These are phyloP conservation scores for Alethe castanea DNA, from an alignment of 2,113 vertebrate genomes.

Conservation along the genomic window DNA sequence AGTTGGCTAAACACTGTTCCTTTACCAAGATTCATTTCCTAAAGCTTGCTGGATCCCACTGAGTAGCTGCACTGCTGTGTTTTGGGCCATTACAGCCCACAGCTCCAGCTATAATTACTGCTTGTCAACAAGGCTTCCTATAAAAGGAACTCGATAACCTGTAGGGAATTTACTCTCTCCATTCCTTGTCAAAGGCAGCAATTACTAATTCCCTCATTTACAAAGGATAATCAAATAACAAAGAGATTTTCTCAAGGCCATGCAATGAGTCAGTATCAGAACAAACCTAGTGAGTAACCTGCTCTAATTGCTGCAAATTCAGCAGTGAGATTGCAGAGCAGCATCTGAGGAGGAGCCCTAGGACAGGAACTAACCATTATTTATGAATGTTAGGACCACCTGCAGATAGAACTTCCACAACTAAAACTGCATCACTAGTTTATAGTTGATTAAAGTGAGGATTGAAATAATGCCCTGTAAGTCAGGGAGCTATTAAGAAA, in stretches of 20 bases:
- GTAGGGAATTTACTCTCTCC: conserved; percentile 23
- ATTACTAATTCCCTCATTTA: conserved; percentile 41
- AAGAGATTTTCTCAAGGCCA: conserved; percentile 13
- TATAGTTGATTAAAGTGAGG: not conserved
- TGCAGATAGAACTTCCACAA: not conserved
- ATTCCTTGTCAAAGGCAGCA: conserved; percentile 20
- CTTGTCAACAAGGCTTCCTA: not conserved
- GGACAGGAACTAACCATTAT: not conserved
- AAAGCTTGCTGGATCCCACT: not conserved
- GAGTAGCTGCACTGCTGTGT: not conserved
- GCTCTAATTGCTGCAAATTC: not conserved
- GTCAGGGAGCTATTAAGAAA: not conserved
- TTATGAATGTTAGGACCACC: not conserved
- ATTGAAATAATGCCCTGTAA: conserved; percentile 34
- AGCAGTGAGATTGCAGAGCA: not conserved
- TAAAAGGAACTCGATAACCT: conserved; percentile 10
- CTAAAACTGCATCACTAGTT: not conserved
- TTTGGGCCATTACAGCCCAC: not conserved
- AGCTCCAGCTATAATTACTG: conserved; percentile 28
- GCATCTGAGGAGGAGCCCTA: not conserved
- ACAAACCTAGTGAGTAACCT: not conserved
- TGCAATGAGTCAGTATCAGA: not conserved
- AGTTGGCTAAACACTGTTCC: not conserved
- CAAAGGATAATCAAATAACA: conserved; percentile 37
- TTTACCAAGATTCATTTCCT: not conserved